Evolutionary conservation across 2,797 vertebrate genomes (phyloP).

Genomic region (Centroberyx gerrardi): DNA sequence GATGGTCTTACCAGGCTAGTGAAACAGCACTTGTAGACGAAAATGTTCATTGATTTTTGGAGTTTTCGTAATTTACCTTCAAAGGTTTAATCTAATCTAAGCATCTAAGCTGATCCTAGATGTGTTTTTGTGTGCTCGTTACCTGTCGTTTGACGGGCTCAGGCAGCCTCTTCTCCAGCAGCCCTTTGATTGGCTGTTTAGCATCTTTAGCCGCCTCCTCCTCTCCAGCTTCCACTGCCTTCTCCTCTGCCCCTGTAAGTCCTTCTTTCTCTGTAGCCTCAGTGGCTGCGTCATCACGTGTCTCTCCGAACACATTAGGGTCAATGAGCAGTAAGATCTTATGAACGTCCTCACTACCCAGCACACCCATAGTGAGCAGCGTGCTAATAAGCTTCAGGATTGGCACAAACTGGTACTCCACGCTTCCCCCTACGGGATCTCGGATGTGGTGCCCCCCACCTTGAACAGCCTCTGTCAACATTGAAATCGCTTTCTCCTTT

Average conservation of each 20-base stretch:
- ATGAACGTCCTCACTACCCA: constrained; percentile 92
- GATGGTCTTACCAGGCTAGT: no score
- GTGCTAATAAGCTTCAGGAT: constrained; percentile 96
- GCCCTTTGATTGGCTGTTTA: constrained; percentile 89
- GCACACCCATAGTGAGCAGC: constrained; percentile 93
- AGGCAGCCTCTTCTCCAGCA: constrained; percentile 94
- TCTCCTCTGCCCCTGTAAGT: constrained; percentile 91
- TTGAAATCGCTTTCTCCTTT: constrained; percentile 93
- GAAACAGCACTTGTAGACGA: constrained; percentile 15
- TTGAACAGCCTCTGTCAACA: constrained; percentile 96
- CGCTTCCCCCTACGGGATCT: constrained; percentile 94
- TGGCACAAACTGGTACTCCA: constrained; percentile 97
- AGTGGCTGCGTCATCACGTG: constrained; percentile 71
- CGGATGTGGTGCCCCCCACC: constrained; percentile 94
- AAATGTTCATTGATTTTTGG: constrained; percentile 46
- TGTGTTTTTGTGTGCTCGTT: constrained; percentile 10
- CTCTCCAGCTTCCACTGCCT: constrained; percentile 95
- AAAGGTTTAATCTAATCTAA: constrained; percentile 18
- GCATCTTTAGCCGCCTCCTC: constrained; percentile 89
- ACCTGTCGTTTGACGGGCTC: constrained; percentile 98
- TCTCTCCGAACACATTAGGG: constrained; percentile 93
- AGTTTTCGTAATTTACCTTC: constrained; percentile 23
- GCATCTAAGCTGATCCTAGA: not conserved
- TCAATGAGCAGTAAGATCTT: constrained; percentile 95
- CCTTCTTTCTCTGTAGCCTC: constrained; percentile 89